Conservation (phyloP, 2,888 invertebrate species). For the Archips crataeganus region DNA sequence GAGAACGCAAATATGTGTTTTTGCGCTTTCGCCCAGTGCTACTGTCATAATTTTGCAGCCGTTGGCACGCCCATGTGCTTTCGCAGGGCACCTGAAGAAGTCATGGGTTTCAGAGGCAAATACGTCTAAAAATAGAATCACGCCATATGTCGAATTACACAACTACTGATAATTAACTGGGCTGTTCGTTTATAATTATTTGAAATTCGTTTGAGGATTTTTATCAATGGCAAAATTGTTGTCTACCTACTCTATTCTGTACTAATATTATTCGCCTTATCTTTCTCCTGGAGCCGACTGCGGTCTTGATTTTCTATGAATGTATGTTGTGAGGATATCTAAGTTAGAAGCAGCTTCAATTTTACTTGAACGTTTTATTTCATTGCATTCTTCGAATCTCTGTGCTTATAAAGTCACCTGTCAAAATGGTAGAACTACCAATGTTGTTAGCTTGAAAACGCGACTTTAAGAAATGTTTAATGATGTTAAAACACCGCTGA, state of each 20-base stretch:
- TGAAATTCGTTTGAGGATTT: slow-evolving; percentile 11
- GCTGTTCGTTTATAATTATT: background rate
- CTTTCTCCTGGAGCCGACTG: slow-evolving; percentile 14
- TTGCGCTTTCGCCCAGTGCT: no score
- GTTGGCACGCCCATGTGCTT: no score
- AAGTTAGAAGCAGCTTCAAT: slow-evolving; percentile 8
- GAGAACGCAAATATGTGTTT: no score
- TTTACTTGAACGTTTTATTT: slow-evolving; percentile 13
- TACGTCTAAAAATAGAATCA: no score
- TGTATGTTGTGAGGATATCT: background rate
- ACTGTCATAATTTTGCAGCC: no score
- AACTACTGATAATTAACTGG: slow-evolving; percentile 8
- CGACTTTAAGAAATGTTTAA: slow-evolving; percentile 10
- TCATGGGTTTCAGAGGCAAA: no score
- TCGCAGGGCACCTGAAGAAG: no score
- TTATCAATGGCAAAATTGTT: slow-evolving; percentile 40
- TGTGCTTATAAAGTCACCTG: background rate
- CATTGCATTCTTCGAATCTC: slow-evolving; percentile 24
- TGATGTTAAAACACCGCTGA: slow-evolving; percentile 5
- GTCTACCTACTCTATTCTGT: slow-evolving; percentile 23
- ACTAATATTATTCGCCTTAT: slow-evolving; percentile 17
- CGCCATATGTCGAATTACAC: background rate
- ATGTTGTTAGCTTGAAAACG: slow-evolving; percentile 23
- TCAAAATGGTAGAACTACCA: slow-evolving; percentile 13
- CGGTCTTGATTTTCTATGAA: slow-evolving; percentile 11